These are phyloP conservation scores for Dicrostonyx torquatus DNA, from an alignment of 2,797 vertebrate genomes.

Conservation along the genomic window DNA sequence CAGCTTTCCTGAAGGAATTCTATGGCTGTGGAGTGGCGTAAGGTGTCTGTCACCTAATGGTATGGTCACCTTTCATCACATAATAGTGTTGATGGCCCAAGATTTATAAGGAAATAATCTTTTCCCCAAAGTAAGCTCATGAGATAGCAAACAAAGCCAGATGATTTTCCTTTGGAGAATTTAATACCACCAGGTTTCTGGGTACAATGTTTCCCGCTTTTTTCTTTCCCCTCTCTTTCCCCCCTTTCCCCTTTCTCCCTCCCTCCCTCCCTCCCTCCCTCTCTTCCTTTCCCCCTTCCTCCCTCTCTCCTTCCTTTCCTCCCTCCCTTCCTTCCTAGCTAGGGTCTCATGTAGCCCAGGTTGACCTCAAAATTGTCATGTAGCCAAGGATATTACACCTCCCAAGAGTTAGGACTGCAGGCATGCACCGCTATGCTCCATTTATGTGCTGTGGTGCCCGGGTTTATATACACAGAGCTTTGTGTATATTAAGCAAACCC, in stretches of 20 bases:
- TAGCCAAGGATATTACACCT: not conserved
- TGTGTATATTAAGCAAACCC: not conserved
- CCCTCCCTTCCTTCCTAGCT: not conserved
- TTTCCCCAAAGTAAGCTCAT: not conserved
- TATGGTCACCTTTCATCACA: not conserved
- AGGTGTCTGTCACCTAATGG: not conserved
- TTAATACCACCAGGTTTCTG: conserved; percentile 28
- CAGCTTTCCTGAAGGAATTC: not conserved
- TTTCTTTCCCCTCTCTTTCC: no score
- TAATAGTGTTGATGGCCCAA: not conserved
- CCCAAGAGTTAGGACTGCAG: not conserved
- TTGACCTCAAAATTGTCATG: not conserved
- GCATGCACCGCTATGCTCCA: no score
- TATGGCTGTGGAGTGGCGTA: not conserved
- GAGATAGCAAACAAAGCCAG: not conserved
- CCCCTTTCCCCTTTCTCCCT: rapidly evolving
- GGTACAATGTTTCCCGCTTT: not conserved
- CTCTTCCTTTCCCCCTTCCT: rapidly evolving
- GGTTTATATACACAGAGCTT: not conserved
- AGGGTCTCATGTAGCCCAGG: not conserved
- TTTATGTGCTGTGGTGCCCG: not conserved
- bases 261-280: no score
- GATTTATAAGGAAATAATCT: not conserved
- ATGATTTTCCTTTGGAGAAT: conserved; percentile 9
- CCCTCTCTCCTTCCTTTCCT: not conserved